Base-by-base conservation (phyloP, 2,797 vertebrate species). In the Tauraco hartlaubi region DNA sequence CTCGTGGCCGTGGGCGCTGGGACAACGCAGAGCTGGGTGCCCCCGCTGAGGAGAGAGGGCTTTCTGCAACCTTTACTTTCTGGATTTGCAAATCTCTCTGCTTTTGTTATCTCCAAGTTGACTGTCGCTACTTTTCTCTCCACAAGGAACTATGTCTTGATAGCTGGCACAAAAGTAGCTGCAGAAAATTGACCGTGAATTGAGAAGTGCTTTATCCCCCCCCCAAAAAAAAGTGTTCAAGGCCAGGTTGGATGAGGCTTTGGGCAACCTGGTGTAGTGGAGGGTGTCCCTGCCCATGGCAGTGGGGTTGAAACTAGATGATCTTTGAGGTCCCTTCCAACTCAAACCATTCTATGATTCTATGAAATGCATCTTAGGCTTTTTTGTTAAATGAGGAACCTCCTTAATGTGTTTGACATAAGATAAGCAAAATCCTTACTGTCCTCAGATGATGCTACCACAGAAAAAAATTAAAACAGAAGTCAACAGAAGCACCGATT, bases 41-140 rank as follows among this genome's bases (percentile, higher is more conserved):
- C 18, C 46, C 43, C 1, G 2, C 2, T 1, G 9, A 1, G 4
- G 23, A 20, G 11, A 29, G 44, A 20, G 3, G 28, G 9, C 28
- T 71, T 77, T 58, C 44, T 46, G 33, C 29, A 59, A 54, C 8
- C 19, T 46, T 28, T 6, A 4, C 20, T 17, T 39, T 16, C 54
- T 37, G 26, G 46, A 49, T 28, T 20, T 31, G 29, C 22, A 43
- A 39, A 48, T 29, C 22, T 73, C 31, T 48, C 55, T 8, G 58
- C 29, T 56, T 74, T 25, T 73, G 33, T 44, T 25, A 3, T 3
- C 51, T 20, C 67, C 5, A 28, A 59, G 37, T 23, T 76, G 19
- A 20, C 1, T 31, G 15, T 4, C 8, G 12, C 0, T 1, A 1
- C 15, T 37, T 39, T 59, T 14, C 28, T 69, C 37, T n/a, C 9